phyloP scores from a whole-genome alignment of 1,140 invertebrate species.

The Ladona fulva region DNA sequence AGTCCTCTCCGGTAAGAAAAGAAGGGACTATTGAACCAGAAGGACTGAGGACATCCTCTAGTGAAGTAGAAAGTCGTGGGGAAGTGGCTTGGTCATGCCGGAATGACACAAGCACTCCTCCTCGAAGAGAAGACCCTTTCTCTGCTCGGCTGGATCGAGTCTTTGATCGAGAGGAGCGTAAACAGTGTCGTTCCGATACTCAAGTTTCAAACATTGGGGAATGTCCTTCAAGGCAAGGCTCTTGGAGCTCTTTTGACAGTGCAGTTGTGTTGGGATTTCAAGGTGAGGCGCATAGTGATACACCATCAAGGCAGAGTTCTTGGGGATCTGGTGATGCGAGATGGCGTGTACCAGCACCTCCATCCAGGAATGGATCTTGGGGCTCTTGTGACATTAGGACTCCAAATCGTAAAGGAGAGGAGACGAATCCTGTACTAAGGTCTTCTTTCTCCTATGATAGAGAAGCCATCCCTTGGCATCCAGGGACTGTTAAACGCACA shows the following conservation, averaged over 20 bases:
- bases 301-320: slow-evolving; percentile 66
- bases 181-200: slow-evolving; percentile 31
- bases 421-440: slow-evolving; percentile 32
- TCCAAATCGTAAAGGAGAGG: slow-evolving; percentile 33
- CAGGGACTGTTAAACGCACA: slow-evolving; percentile 57
- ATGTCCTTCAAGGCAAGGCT: slow-evolving; percentile 56
- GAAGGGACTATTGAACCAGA: slow-evolving; percentile 44
- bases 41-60: slow-evolving; percentile 47
- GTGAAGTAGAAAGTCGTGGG: too few relatives aligned
- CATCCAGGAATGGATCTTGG: slow-evolving; percentile 63
- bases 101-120: not conserved
- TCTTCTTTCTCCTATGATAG: slow-evolving; percentile 46
- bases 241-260: slow-evolving; percentile 71
- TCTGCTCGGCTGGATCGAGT: slow-evolving; percentile 60
- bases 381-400: slow-evolving; percentile 56
- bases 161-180: slow-evolving; percentile 60
- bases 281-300: slow-evolving; percentile 35
- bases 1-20: slow-evolving; percentile 29
- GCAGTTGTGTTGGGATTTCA: slow-evolving; percentile 53
- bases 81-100: not conserved
- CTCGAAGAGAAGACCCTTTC: slow-evolving; percentile 49
- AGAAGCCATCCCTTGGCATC: slow-evolving; percentile 53
- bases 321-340: slow-evolving; percentile 67
- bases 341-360: slow-evolving; percentile 32
- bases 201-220: slow-evolving; percentile 30